A percentile compares a stretch with the other conserved stretches of the same genome.
Conservation (phyloP, 1,140 invertebrate species). For the Linepithema humile region DNA sequence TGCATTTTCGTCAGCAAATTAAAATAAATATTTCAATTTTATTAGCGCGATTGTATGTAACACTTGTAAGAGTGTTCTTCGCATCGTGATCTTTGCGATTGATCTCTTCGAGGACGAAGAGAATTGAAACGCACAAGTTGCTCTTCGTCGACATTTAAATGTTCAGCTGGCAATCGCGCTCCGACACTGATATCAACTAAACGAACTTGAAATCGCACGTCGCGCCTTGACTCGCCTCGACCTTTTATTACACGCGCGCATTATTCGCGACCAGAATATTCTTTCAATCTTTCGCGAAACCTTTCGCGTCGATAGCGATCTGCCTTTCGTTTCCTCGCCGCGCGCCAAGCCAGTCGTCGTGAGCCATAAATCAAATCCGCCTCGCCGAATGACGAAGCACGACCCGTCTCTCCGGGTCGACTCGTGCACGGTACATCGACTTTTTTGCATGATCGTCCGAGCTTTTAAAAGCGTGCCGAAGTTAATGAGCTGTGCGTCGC, state of each 20-base stretch:
- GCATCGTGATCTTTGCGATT: too few species aligned
- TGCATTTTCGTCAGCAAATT: neutral
- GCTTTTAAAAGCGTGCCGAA: neutral
- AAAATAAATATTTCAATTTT: neutral
- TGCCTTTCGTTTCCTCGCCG: conserved; percentile 20
- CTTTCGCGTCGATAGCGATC: conserved; percentile 37
- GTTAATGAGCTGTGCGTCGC: neutral
- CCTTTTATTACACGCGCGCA: conserved; percentile 28
- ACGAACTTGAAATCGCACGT: conserved; percentile 44
- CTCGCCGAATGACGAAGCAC: neutral
- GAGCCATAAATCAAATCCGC: conserved; percentile 21
- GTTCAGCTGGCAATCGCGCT: conserved; percentile 11
- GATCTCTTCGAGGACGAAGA: conserved; percentile 3
- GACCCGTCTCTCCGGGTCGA: neutral
- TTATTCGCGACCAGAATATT: conserved; percentile 3
- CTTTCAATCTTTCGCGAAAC: conserved; percentile 23
- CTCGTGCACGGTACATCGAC: neutral
- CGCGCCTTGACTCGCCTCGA: conserved; percentile 3
- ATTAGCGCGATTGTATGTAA: neutral
- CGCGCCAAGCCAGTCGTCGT: neutral
- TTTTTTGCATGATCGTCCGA: neutral
- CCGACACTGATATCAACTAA: conserved; percentile 17
- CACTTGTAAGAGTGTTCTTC: too few species aligned
- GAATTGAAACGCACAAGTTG: neutral
- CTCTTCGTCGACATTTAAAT: conserved; percentile 37